Percentiles rank a stretch among this genome's conserved stretches.
Evolutionary conservation across 2,888 invertebrate species (phyloP).

Genomic region (Galeruca laticollis): DNA sequence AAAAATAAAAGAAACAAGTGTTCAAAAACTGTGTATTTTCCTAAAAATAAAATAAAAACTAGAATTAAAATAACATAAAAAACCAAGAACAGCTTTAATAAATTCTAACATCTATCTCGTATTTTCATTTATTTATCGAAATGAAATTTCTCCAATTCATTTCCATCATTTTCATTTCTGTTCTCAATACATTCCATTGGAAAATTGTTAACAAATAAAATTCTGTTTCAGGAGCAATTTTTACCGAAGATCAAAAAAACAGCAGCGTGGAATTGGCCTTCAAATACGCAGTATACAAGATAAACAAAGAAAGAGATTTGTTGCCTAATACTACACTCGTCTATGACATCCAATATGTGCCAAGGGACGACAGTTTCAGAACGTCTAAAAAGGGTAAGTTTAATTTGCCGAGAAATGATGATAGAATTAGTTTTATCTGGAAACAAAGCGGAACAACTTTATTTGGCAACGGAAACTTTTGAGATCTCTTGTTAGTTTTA

Average conservation of each 20-base stretch:
- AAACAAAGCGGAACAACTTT: conserved; percentile 5
- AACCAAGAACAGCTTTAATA: too few relatives aligned
- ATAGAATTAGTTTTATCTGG: conserved; percentile 29
- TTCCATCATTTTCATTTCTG: too few relatives aligned
- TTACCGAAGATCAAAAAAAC: conserved; percentile 90
- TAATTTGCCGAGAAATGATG: conserved; percentile 29
- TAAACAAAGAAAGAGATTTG: conserved; percentile 88
- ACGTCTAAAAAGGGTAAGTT: conserved; percentile 88
- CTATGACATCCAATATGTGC: conserved; percentile 93
- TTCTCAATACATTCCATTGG: not conserved
- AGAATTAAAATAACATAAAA: too few relatives aligned
- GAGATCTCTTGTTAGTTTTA: conserved; percentile 8
- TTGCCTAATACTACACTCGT: conserved; percentile 89
- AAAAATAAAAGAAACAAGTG: too few relatives aligned
- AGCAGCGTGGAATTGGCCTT: conserved; percentile 91
- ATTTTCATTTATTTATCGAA: too few relatives aligned
- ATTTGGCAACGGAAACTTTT: conserved; percentile 19
- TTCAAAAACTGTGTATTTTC: too few relatives aligned
- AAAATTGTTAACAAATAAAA: conserved; percentile 16
- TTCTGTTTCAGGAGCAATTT: conserved; percentile 84
- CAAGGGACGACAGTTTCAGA: conserved; percentile 90
- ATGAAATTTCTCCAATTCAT: too few relatives aligned
- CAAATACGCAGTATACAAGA: conserved; percentile 93
- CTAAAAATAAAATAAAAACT: too few relatives aligned
- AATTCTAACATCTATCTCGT: too few relatives aligned